Evolutionary conservation across 2,888 invertebrate genomes (phyloP).

Genomic region (Xestia sexstrigata): DNA sequence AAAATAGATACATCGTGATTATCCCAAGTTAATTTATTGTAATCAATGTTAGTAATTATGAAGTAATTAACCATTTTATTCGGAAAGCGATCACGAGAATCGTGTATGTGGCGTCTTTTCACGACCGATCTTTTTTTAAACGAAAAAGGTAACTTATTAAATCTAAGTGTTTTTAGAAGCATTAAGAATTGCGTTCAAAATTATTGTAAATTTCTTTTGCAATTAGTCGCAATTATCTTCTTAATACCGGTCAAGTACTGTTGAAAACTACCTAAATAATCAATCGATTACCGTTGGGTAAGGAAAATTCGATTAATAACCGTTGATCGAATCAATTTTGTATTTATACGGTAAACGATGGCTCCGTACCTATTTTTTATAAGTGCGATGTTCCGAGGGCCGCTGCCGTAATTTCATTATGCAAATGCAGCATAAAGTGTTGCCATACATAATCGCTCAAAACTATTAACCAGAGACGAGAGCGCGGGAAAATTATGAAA

Average conservation of each 20-base stretch:
- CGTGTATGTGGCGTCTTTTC: conserved; percentile 39
- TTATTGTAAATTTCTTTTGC: conserved; percentile 21
- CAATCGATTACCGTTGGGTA: conserved; percentile 68
- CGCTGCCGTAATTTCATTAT: conserved; percentile 87
- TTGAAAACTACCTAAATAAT: conserved; percentile 60
- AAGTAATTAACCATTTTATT: conserved; percentile 42
- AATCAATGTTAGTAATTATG: conserved; percentile 58
- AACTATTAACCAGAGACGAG: conserved; percentile 77
- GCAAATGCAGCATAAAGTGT: conserved; percentile 89
- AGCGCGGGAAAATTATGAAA: conserved; percentile 77
- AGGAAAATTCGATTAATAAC: conserved; percentile 79
- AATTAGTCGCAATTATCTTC: conserved; percentile 53
- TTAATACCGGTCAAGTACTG: conserved; percentile 48
- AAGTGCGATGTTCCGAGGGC: conserved; percentile 73
- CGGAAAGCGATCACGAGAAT: conserved; percentile 37
- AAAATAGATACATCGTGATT: conserved; percentile 56
- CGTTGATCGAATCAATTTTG: conserved; percentile 79
- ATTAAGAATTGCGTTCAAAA: conserved; percentile 20
- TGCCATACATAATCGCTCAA: conserved; percentile 87
- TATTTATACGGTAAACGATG: conserved; percentile 78
- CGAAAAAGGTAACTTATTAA: background rate
- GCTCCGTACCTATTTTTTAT: conserved; percentile 79
- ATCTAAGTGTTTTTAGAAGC: conserved; percentile 19
- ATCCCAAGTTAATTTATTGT: conserved; percentile 59
- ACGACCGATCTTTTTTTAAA: conserved; percentile 17